Conservation (phyloP, 2,888 invertebrate genomes). For the Meghimatium bilineatum region DNA sequence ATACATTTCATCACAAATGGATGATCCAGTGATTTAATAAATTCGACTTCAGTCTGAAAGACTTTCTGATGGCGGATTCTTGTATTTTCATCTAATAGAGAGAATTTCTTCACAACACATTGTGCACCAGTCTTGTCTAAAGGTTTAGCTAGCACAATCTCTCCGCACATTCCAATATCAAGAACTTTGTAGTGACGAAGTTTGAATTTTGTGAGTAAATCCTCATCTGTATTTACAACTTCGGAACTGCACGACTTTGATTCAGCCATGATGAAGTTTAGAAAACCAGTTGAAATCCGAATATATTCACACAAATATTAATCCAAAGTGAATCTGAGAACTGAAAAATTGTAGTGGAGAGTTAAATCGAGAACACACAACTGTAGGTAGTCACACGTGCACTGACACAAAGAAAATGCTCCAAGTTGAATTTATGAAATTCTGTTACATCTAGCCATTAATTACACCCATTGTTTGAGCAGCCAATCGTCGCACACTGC, state of each 20-base stretch:
- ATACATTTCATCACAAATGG: not conserved
- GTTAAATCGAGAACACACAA: too few relatives aligned
- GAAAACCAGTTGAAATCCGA: too few relatives aligned
- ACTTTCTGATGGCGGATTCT: not conserved
- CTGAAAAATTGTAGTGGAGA: too few relatives aligned
- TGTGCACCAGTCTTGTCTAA: not conserved
- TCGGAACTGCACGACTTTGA: not conserved
- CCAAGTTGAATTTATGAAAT: too few relatives aligned
- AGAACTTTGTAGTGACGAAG: not conserved
- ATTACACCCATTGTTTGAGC: too few relatives aligned
- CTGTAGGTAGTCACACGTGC: too few relatives aligned
- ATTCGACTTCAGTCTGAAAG: not conserved
- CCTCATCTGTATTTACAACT: not conserved
- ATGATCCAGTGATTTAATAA: not conserved
- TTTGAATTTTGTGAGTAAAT: not conserved
- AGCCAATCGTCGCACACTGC: too few relatives aligned
- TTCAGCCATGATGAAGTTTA: not conserved
- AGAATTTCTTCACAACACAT: slow-evolving; percentile 13
- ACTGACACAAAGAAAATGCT: too few relatives aligned
- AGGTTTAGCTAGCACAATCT: not conserved
- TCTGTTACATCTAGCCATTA: too few relatives aligned
- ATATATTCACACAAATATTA: too few relatives aligned
- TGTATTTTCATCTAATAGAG: not conserved
- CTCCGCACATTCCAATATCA: not conserved
- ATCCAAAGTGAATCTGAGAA: too few relatives aligned